phyloP scores from a whole-genome alignment of 1,140 invertebrate genomes.

The Aphidius gifuensis region DNA sequence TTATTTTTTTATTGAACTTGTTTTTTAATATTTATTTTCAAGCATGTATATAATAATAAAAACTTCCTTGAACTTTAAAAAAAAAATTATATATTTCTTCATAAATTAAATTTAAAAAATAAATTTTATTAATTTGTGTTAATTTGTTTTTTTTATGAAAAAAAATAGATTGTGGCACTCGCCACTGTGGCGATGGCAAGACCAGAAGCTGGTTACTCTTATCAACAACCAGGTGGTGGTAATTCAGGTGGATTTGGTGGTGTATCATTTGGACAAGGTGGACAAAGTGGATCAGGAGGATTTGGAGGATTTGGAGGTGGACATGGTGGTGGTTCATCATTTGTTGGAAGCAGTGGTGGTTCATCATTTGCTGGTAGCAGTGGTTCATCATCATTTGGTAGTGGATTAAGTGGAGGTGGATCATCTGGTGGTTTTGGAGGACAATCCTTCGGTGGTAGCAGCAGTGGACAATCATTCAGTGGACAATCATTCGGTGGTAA shows the following conservation, averaged over 20 bases:
- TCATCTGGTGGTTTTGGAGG: conserved; percentile 34
- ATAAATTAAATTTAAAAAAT: not conserved
- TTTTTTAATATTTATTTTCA: too few relatives aligned
- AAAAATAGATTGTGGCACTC: conserved; percentile 54
- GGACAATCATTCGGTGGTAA: conserved; percentile 42
- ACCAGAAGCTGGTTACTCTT: conserved; percentile 58
- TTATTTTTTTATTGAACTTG: too few relatives aligned
- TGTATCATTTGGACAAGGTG: conserved; percentile 31
- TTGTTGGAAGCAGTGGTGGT: conserved; percentile 38
- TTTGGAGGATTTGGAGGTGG: conserved; percentile 41
- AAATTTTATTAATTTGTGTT: not conserved
- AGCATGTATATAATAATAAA: too few relatives aligned
- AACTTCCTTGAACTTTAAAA: conserved; percentile 15
- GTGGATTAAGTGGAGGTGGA: conserved; percentile 36
- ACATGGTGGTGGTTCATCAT: conserved; percentile 43
- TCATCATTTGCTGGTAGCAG: conserved; percentile 44
- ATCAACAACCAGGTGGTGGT: conserved; percentile 50
- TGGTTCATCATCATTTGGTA: conserved; percentile 35
- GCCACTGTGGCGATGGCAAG: conserved; percentile 53
- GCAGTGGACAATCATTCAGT: conserved; percentile 39
- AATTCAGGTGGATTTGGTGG: conserved; percentile 39
- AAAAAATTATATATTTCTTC: not conserved
- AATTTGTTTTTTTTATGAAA: conserved; percentile 16
- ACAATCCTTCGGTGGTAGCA: conserved; percentile 34
- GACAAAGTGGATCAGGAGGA: conserved; percentile 31